Conservation (phyloP, 1,140 invertebrate species). For the Agrypnia vestita region DNA sequence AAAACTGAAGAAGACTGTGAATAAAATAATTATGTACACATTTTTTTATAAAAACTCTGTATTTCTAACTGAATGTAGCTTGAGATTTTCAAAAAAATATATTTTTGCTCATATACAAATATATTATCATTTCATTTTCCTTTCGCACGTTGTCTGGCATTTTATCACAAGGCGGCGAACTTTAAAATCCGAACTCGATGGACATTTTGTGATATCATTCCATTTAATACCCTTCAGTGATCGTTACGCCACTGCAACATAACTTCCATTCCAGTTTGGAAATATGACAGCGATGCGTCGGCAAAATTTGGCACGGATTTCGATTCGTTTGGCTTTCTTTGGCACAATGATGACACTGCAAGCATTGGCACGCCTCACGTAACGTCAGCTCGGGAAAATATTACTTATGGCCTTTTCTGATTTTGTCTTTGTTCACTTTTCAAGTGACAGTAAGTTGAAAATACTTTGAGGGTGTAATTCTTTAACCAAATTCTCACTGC, state of each 20-base stretch:
- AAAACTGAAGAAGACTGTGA: too few relatives aligned
- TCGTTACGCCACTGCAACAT: slow-evolving; percentile 33
- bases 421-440: not conserved
- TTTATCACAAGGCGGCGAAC: not conserved
- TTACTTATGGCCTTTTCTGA: slow-evolving; percentile 1
- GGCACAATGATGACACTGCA: slow-evolving; percentile 30
- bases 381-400: not conserved
- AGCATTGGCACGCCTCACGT: slow-evolving; percentile 23
- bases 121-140: too few relatives aligned
- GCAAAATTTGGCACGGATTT: slow-evolving; percentile 56
- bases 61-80: too few relatives aligned
- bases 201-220: slow-evolving; percentile 1
- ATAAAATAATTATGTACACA: too few relatives aligned
- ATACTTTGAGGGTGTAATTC: too few relatives aligned
- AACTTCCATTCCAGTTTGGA: slow-evolving; percentile 39
- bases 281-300: slow-evolving; percentile 55
- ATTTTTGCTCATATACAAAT: too few relatives aligned
- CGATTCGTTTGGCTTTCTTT: slow-evolving; percentile 53
- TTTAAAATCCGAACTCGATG: not conserved
- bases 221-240: slow-evolving; percentile 16
- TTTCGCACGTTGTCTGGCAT: too few relatives aligned
- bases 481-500: too few relatives aligned
- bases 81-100: too few relatives aligned
- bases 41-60: too few relatives aligned
- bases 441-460: too few relatives aligned